Conservation (phyloP, 2,797 vertebrate species). For the Sebastes diaconus region DNA sequence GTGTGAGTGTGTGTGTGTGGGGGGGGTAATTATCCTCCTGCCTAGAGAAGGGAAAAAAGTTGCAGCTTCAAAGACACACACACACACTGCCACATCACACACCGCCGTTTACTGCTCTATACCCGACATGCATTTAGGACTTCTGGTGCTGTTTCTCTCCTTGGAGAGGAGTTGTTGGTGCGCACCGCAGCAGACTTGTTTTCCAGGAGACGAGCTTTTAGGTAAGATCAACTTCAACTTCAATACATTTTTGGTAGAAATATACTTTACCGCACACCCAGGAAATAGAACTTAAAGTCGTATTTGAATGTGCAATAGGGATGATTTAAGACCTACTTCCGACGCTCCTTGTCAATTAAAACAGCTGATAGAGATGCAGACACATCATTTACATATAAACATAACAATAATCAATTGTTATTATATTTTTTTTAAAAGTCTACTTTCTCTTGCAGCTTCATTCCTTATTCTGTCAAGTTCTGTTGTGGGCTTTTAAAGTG, state of each 20-base stretch:
- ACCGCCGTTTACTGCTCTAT: background rate
- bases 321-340: background rate
- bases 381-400: background rate
- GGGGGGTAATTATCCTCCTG: conserved; percentile 60
- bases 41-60: background rate
- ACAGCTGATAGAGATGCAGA: background rate
- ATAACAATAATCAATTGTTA: background rate
- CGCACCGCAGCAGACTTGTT: conserved; percentile 77
- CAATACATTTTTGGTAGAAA: background rate
- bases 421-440: background rate
- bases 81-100: conserved; percentile 79
- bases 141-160: conserved; percentile 68
- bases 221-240: conserved; percentile 81
- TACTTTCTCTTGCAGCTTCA: background rate
- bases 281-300: background rate
- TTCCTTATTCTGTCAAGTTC: background rate
- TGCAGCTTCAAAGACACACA: background rate
- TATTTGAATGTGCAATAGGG: background rate
- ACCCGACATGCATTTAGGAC: conserved; percentile 63
- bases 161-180: conserved; percentile 60
- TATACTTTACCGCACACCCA: background rate
- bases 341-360: background rate
- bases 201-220: conserved; percentile 75
- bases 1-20: conserved; percentile 27
- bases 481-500: too few relatives aligned